Percentiles rank a stretch among this genome's conserved stretches.
Conservation (phyloP, 2,113 vertebrate genomes). For the Podarcis cretensis region DNA sequence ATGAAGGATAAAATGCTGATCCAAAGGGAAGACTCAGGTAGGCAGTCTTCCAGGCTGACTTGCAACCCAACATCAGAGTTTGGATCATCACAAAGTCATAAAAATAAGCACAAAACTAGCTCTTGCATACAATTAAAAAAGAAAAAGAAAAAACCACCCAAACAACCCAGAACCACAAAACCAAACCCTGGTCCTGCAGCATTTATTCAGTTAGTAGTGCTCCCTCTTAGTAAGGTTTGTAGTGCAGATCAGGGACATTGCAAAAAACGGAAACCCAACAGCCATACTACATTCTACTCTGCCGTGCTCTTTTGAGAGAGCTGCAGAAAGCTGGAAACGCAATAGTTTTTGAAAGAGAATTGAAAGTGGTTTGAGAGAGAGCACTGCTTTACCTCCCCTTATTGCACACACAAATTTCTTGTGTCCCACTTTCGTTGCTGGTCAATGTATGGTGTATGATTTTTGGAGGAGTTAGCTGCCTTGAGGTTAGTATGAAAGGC, state of each 20-base stretch:
- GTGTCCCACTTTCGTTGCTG: background rate
- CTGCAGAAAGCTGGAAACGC: background rate
- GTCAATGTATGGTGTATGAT: background rate
- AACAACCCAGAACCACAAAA: background rate
- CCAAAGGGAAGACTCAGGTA: slow-evolving; percentile 34
- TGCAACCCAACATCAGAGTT: slow-evolving; percentile 8
- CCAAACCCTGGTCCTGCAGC: slow-evolving; percentile 4
- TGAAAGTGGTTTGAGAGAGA: background rate
- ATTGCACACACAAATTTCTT: no score
- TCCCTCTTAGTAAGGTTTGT: background rate
- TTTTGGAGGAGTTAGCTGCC: background rate
- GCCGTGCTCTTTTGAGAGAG: slow-evolving; percentile 4
- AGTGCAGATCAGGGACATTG: background rate
- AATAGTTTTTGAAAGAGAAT: background rate
- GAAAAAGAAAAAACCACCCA: no score
- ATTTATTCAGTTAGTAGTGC: slow-evolving; percentile 19
- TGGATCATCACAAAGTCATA: slow-evolving; percentile 19
- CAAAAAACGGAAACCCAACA: background rate
- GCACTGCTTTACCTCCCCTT: background rate
- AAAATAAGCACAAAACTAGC: background rate
- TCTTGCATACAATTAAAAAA: background rate
- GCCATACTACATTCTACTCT: background rate
- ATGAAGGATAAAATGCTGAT: background rate
- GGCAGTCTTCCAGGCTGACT: slow-evolving; percentile 22
- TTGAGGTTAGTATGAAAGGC: background rate